Percentiles rank a stretch among this genome's conserved stretches.
Evolutionary conservation across 2,888 invertebrate genomes (phyloP).

Genomic region (Alsophila aescularia): DNA sequence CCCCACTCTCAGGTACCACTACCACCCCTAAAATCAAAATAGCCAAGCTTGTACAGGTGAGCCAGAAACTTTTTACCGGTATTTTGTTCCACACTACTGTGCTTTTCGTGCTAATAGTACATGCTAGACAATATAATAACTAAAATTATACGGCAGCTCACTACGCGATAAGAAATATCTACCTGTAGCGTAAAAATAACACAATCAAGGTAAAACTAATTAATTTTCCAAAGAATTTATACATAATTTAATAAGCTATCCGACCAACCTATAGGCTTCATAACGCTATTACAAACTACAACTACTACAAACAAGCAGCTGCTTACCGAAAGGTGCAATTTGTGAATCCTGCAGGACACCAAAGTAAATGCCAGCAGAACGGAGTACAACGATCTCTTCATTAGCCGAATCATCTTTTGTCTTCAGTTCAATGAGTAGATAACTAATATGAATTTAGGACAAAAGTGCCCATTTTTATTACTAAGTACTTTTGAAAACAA

Average conservation of each 20-base stretch:
- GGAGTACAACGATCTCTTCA: constrained; percentile 49
- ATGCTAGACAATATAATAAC: too few relatives aligned
- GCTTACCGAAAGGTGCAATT: constrained; percentile 71
- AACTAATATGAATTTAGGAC: neutral
- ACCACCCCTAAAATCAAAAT: too few relatives aligned
- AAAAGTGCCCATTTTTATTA: neutral
- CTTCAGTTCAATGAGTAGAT: constrained; percentile 34
- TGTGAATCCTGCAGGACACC: constrained; percentile 72
- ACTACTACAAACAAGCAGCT: constrained; percentile 1
- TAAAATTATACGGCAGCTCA: too few relatives aligned
- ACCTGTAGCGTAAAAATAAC: too few relatives aligned
- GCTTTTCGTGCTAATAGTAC: too few relatives aligned
- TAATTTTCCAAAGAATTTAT: neutral
- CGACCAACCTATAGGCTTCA: neutral
- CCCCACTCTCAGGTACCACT: too few relatives aligned
- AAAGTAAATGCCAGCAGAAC: constrained; percentile 48
- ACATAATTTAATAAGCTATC: neutral
- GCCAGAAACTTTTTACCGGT: too few relatives aligned
- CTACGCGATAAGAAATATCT: too few relatives aligned
- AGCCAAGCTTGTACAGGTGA: too few relatives aligned
- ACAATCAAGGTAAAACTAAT: too few relatives aligned
- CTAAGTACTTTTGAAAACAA: neutral
- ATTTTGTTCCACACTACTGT: too few relatives aligned
- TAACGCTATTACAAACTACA: neutral
- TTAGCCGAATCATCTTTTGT: constrained; percentile 65